Percentiles rank a stretch among this genome's conserved stretches.
These are phyloP conservation scores for Watsonalla binaria DNA, from an alignment of 2,888 invertebrate species.

Conservation along the genomic window DNA sequence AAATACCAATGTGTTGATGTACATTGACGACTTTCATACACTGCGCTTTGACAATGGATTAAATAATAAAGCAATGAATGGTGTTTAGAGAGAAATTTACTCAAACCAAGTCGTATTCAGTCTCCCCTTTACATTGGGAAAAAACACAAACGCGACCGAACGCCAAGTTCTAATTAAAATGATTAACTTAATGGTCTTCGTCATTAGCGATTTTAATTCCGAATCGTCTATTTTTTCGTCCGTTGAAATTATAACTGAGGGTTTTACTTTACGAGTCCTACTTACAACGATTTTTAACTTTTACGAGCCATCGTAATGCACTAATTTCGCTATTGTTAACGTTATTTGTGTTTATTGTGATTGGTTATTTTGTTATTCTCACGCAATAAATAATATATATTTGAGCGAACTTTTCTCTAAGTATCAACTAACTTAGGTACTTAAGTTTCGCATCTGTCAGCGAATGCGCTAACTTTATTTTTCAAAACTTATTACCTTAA, in stretches of 20 bases:
- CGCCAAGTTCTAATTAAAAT: constrained; percentile 77
- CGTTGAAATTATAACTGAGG: constrained; percentile 56
- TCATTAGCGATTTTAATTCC: constrained; percentile 79
- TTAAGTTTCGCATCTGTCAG: too few relatives aligned
- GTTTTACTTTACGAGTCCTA: constrained; percentile 52
- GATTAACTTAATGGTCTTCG: constrained; percentile 78
- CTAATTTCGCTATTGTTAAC: constrained; percentile 38
- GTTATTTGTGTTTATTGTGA: constrained; percentile 3
- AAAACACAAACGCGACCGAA: constrained; percentile 53
- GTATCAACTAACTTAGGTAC: too few relatives aligned
- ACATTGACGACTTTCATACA: background rate
- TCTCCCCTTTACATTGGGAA: constrained; percentile 25
- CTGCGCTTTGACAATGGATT: too few relatives aligned
- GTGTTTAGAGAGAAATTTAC: constrained; percentile 6
- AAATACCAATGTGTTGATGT: background rate
- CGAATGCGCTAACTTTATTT: too few relatives aligned
- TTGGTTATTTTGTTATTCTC: background rate
- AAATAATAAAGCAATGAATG: background rate
- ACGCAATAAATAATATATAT: background rate
- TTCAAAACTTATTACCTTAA: too few relatives aligned
- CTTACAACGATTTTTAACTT: constrained; percentile 39
- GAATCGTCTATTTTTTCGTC: constrained; percentile 61
- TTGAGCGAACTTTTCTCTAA: too few relatives aligned
- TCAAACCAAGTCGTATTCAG: background rate
- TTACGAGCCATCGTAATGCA: constrained; percentile 46